Evolutionary conservation across 2,113 vertebrate genomes (phyloP).

Genomic region (Gavialis gangeticus): DNA sequence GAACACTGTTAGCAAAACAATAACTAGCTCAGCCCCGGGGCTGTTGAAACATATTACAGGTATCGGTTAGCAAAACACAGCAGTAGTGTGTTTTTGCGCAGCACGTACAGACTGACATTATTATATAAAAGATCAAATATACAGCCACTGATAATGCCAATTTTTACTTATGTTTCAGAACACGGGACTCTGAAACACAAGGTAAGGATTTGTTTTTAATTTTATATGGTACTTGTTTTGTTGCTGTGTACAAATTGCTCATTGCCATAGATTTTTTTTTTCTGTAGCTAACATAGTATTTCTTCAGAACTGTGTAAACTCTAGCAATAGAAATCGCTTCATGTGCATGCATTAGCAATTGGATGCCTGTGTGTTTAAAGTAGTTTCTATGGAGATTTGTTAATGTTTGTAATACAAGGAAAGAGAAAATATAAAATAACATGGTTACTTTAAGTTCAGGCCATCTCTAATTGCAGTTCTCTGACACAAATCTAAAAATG

Average conservation of each 20-base stretch:
- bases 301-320: background rate
- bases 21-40: constrained; percentile 69
- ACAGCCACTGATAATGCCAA: constrained; percentile 78
- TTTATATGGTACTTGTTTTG: constrained; percentile 52
- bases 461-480: background rate
- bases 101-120: constrained; percentile 21
- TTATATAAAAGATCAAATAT: background rate
- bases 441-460: background rate
- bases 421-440: background rate
- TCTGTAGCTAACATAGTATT: background rate
- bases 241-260: background rate
- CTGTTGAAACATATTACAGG: constrained; percentile 77
- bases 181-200: constrained; percentile 85
- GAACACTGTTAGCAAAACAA: constrained; percentile 77
- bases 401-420: background rate
- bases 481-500: background rate
- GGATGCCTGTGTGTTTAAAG: background rate
- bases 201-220: constrained; percentile 83
- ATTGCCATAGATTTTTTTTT: background rate
- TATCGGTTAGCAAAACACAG: constrained; percentile 78
- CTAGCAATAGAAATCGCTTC: background rate
- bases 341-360: background rate
- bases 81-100: background rate
- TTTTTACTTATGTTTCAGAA: constrained; percentile 92
- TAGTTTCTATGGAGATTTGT: background rate